These are phyloP conservation scores for Ptilodon capucinus DNA, from an alignment of 2,888 invertebrate species.

Conservation along the genomic window DNA sequence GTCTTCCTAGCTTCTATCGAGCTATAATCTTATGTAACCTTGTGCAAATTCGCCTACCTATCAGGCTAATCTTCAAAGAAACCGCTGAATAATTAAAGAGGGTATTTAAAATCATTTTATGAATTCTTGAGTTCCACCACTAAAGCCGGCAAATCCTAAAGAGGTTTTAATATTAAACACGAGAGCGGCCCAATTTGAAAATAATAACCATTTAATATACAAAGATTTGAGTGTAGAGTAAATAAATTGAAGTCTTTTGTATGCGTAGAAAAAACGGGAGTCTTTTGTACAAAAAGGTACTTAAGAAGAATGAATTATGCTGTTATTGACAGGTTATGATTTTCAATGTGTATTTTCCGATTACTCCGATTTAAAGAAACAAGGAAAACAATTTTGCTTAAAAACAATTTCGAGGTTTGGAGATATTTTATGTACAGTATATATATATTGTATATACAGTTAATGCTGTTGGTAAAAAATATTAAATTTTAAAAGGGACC, in stretches of 20 bases:
- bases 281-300: conserved; percentile 10
- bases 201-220: conserved; percentile 31
- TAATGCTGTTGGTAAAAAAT: too few relatives aligned
- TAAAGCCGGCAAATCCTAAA: conserved; percentile 38
- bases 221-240: conserved; percentile 14
- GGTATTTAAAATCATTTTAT: conserved; percentile 57
- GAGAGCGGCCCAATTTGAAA: conserved; percentile 30
- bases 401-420: too few relatives aligned
- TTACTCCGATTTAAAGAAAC: not conserved
- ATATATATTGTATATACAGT: too few relatives aligned
- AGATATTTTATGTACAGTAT: too few relatives aligned
- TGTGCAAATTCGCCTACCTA: conserved; percentile 32
- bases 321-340: conserved; percentile 20
- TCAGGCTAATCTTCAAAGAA: conserved; percentile 51
- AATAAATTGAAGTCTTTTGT: conserved; percentile 13
- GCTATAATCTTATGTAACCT: conserved; percentile 37
- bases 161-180: conserved; percentile 50
- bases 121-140: conserved; percentile 34
- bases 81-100: conserved; percentile 55
- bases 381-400: not conserved
- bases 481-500: not conserved
- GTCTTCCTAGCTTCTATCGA: conserved; percentile 15
- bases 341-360: not conserved
- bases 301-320: conserved; percentile 18
- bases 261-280: conserved; percentile 9